Evolutionary conservation across 2,797 vertebrate species (phyloP).

Genomic region (Pangasius larnaudii): DNA sequence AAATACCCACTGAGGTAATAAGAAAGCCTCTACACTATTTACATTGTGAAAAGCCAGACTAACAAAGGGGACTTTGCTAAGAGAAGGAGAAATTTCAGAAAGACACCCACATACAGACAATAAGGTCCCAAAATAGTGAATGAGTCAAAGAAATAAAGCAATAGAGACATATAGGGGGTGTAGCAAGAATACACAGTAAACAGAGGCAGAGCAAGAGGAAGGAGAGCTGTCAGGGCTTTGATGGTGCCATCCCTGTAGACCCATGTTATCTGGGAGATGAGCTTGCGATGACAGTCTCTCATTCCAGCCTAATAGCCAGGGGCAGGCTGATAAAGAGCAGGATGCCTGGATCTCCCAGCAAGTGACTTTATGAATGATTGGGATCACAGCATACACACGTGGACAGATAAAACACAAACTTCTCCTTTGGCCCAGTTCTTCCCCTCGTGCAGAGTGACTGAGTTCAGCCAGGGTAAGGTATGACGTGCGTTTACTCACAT

Average conservation of each 20-base stretch:
- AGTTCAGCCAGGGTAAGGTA: slow-evolving; percentile 19
- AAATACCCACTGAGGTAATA: slow-evolving; percentile 79
- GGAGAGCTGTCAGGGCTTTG: slow-evolving; percentile 45
- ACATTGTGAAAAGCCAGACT: slow-evolving; percentile 71
- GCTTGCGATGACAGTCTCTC: slow-evolving; percentile 51
- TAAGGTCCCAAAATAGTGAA: slow-evolving; percentile 16
- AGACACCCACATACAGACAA: not conserved
- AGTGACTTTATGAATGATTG: slow-evolving; percentile 76
- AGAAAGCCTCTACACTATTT: slow-evolving; percentile 77
- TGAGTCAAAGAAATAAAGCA: slow-evolving; percentile 1
- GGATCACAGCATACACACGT: slow-evolving; percentile 68
- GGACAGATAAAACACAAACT: slow-evolving; percentile 62
- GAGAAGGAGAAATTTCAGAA: slow-evolving; percentile 30
- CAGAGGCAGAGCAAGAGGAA: slow-evolving; percentile 38
- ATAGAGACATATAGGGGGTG: not conserved
- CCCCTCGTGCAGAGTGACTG: slow-evolving; percentile 34
- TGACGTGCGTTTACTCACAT: not conserved
- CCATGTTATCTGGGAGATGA: slow-evolving; percentile 54
- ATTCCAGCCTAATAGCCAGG: slow-evolving; percentile 67
- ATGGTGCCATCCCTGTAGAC: slow-evolving; percentile 48
- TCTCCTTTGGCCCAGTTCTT: slow-evolving; percentile 54
- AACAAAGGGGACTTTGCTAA: slow-evolving; percentile 57
- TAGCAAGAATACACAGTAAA: slow-evolving; percentile 23
- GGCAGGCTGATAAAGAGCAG: slow-evolving; percentile 55
- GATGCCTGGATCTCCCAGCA: slow-evolving; percentile 50